Base-by-base conservation (phyloP, 2,797 vertebrate genomes). In the Spheniscus humboldti region DNA sequence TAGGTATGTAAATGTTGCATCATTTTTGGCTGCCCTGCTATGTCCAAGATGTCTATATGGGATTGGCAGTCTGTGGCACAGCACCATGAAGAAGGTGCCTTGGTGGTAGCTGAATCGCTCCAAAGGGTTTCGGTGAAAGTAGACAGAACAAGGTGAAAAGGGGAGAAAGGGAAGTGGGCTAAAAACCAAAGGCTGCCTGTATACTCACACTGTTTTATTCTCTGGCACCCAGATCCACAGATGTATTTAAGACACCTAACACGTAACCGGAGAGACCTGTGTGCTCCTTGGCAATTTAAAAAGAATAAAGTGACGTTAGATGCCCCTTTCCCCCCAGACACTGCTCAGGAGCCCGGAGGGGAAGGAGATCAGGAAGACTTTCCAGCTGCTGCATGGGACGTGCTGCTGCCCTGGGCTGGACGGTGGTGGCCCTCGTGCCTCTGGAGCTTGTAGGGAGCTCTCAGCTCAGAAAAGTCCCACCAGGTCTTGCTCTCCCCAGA, bases 31-130 rank as follows among this genome's bases (percentile, higher is more conserved):
- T 87, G 59, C 31, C 23, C 30, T 71, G 31, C 27, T n/a, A 0
- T 7, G 25, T 63, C 0, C 0, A 1, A 76, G 33, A 10, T 72
- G 23, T 52, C 57, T 2, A 0, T 19, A 18, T 28, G 39, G 64
- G 25, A 59, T 27, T 67, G 56, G 35, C 31, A 43, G 12, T 41
- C 33, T 37, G 35, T 74, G 71, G 37, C 28, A 53, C 16, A 67
- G 27, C 31, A 69, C 2, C 31, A 56, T 0, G 4, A 39, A 63
- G 57, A 48, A 80, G 22, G 35, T 80, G 31, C 9, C 37, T 84
- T 4, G 4, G n/a, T 62, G 62, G 41, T 1, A 60, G 31, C 39
- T 78, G 45, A 82, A 53, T 68, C 3, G 6, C 30, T 84, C 33
- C 14, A 18, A 68, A 78, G 35, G 12, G 7, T 90, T 81, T 87